Conservation (phyloP, 64 coral and sea anemone species). For the Montipora sp. region DNA sequence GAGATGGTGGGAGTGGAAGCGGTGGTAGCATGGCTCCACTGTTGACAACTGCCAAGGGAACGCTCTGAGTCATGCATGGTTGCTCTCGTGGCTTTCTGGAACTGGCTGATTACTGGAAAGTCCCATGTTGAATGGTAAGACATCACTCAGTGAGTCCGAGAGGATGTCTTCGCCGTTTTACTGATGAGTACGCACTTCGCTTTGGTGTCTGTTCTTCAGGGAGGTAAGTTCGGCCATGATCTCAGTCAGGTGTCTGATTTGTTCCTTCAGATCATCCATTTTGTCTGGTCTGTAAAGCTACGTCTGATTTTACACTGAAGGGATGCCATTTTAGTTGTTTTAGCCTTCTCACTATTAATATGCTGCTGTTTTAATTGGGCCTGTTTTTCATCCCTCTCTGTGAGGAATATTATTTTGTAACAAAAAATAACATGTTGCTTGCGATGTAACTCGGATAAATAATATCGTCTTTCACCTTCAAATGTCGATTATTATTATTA, state of each 20-base stretch:
- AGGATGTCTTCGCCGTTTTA: background rate
- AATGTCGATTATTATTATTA: too few relatives aligned
- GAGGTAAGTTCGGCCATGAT: background rate
- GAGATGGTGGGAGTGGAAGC: background rate
- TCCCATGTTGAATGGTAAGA: background rate
- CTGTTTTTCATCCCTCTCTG: background rate
- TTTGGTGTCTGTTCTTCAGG: background rate
- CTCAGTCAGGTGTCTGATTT: background rate
- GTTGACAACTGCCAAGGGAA: background rate
- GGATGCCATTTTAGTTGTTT: too few relatives aligned
- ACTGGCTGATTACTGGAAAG: background rate
- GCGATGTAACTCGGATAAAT: too few relatives aligned
- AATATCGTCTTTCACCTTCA: too few relatives aligned
- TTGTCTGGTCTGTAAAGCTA: background rate
- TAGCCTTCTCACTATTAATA: background rate
- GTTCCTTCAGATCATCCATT: conserved; percentile 1
- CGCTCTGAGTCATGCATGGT: background rate
- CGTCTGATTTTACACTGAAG: background rate
- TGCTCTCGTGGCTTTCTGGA: background rate
- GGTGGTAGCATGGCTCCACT: background rate
- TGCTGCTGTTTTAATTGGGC: conserved; percentile 3
- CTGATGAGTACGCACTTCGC: background rate
- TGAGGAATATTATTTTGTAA: background rate
- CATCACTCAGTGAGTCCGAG: background rate
- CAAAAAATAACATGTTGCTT: too few relatives aligned